Conservation (phyloP, 2,888 invertebrate species). For the Eretmocerus hayati region DNA sequence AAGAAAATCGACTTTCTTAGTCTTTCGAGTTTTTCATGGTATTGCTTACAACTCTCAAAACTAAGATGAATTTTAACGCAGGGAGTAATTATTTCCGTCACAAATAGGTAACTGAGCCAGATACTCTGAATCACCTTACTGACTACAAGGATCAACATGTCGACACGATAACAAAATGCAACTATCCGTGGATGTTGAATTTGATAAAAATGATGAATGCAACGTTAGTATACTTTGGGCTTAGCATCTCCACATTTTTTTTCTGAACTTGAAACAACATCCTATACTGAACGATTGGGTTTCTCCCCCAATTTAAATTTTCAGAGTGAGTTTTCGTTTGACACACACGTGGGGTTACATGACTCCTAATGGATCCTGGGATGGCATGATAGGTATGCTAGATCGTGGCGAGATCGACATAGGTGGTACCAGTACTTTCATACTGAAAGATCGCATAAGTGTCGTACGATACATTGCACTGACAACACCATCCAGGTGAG, state of each 20-base stretch:
- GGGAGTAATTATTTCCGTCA: too few species aligned
- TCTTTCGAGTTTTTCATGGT: too few species aligned
- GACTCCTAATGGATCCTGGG: conserved; percentile 27
- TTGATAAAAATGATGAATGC: conserved; percentile 31
- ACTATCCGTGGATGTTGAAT: conserved; percentile 35
- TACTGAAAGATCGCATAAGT: conserved; percentile 55
- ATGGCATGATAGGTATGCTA: conserved; percentile 31
- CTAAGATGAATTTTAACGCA: too few species aligned
- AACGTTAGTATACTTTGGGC: conserved; percentile 19
- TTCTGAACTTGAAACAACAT: background rate
- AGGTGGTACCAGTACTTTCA: conserved; percentile 46
- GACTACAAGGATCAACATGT: conserved; percentile 42
- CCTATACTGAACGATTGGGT: background rate
- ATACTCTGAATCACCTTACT: conserved; percentile 45
- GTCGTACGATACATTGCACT: conserved; percentile 60
- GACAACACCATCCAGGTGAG: conserved; percentile 55
- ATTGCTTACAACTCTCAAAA: too few species aligned
- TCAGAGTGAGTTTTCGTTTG: conserved; percentile 20
- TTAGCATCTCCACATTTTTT: background rate
- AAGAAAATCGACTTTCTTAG: too few species aligned
- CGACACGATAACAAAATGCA: conserved; percentile 40
- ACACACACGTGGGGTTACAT: conserved; percentile 30
- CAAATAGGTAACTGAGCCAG: conserved; percentile 40
- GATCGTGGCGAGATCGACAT: conserved; percentile 31
- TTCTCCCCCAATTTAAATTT: background rate